Percentiles rank a stretch among this genome's conserved stretches.
These are phyloP conservation scores for Scaptomyza hsui DNA, from an alignment of 1,140 invertebrate genomes.

Conservation along the genomic window DNA sequence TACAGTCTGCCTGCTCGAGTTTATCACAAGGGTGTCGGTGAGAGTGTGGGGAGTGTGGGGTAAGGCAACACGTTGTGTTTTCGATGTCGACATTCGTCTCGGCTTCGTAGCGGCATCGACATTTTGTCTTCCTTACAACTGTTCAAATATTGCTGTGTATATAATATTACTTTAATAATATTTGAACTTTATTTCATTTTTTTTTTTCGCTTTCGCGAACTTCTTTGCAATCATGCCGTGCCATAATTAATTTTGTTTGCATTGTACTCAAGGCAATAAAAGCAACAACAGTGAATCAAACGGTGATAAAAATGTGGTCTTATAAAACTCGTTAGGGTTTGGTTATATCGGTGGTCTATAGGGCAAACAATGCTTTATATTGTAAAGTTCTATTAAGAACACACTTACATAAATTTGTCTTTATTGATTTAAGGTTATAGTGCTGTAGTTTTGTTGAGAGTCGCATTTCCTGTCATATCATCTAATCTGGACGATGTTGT, in stretches of 20 bases:
- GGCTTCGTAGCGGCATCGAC: constrained; percentile 18
- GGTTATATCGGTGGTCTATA: neutral
- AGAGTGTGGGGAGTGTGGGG: neutral
- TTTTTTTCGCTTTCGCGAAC: constrained; percentile 45
- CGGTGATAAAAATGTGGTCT: constrained; percentile 18
- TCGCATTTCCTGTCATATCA: too few relatives aligned
- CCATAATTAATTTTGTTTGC: constrained; percentile 74
- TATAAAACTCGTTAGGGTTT: constrained; percentile 6
- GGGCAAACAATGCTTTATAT: constrained; percentile 10
- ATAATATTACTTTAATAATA: constrained; percentile 51
- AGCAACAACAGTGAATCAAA: constrained; percentile 54
- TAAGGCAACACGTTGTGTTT: neutral
- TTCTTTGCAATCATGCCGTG: constrained; percentile 52
- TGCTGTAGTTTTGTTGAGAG: too few relatives aligned
- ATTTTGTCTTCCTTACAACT: constrained; percentile 72
- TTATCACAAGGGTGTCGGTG: neutral
- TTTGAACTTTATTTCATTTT: constrained; percentile 30
- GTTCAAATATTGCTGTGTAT: constrained; percentile 58
- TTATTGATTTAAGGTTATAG: neutral
- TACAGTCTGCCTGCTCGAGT: neutral
- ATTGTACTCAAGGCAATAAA: constrained; percentile 58
- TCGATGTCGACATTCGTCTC: constrained; percentile 13
- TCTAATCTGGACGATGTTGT: too few relatives aligned
- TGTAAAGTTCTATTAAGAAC: neutral
- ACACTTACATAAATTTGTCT: neutral